Conservation (phyloP, 1,140 invertebrate species). For the Lerema accius region DNA sequence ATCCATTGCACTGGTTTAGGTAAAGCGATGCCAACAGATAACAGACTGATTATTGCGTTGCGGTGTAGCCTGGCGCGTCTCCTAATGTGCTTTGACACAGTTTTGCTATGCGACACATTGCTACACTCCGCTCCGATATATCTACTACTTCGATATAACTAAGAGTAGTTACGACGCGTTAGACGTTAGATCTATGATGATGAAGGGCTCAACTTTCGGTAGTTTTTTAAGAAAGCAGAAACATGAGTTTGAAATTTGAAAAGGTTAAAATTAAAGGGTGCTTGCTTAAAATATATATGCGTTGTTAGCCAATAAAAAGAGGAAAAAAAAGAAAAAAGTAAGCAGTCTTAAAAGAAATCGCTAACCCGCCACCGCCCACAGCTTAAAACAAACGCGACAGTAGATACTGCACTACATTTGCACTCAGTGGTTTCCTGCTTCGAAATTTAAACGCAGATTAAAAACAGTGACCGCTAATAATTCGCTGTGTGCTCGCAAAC, state of each 20-base stretch:
- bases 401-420: slow-evolving; percentile 28
- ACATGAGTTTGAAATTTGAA: too few species aligned
- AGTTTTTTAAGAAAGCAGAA: too few species aligned
- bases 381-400: slow-evolving; percentile 1
- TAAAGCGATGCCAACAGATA: not conserved
- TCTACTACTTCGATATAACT: too few species aligned
- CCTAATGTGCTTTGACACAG: not conserved
- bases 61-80: not conserved
- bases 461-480: slow-evolving; percentile 46
- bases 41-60: not conserved
- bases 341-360: too few species aligned
- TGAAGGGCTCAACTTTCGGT: too few species aligned
- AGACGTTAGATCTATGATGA: too few species aligned
- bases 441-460: slow-evolving; percentile 49
- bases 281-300: too few species aligned
- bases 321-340: too few species aligned
- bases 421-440: slow-evolving; percentile 36
- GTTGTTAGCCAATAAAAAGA: too few species aligned
- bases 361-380: not conserved
- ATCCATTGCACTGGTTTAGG: not conserved
- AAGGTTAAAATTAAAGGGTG: too few species aligned
- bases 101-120: not conserved
- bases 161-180: too few species aligned
- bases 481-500: slow-evolving; percentile 33
- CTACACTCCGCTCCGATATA: too few species aligned